Base-by-base conservation (phyloP, 2,113 vertebrate genomes). In the Emberiza fucata region DNA sequence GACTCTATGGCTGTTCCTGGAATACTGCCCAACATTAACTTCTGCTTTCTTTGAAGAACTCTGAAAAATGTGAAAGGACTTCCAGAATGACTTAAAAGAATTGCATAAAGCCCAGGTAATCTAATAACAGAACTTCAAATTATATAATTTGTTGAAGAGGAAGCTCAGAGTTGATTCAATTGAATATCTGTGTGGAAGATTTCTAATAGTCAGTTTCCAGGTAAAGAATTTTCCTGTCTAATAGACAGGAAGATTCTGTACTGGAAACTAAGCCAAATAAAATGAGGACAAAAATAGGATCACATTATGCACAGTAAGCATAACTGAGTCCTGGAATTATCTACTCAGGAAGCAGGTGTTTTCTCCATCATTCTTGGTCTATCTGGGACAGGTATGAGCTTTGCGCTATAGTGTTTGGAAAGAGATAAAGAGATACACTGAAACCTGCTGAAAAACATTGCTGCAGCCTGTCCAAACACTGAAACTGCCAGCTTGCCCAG, bases 271-370 rank as follows among this genome's bases (percentile, higher is more conserved):
- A 90, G 53, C 20, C 75, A 95, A 87, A 75, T 80, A 89, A 85
- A 94, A 66, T 23, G 29, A 51, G 35, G 87, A 61, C 72, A 96
- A 81, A 93, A 91, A 63, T 27, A 86, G 64, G 23, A 63, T 19
- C 17, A 56, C 14, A 23, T 93, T 94, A 92, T 79, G 70, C 85
- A 59, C 75, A 44, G 39, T 47, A 33, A 81, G 47, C 1, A 0
- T 59, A 92, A 94, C 86, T 88, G 92, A 71, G 56, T 88, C 47
- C 69, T 86, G 81, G 60, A 95, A 81, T 54, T 42, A 70, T 63
- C 76, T 83, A 73, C 39, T 59, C 17, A 16, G 64, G 44, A 19
- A 94, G 31, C 88, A 93, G 92, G 35, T 90, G 75, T 69, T 93
- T 95, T 72, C 51, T 81, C 68, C 31, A 60, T 86, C 56, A 71